These are phyloP conservation scores for Desmophyllum pertusum DNA, from an alignment of 92 coral and sea anemone species.

Conservation along the genomic window DNA sequence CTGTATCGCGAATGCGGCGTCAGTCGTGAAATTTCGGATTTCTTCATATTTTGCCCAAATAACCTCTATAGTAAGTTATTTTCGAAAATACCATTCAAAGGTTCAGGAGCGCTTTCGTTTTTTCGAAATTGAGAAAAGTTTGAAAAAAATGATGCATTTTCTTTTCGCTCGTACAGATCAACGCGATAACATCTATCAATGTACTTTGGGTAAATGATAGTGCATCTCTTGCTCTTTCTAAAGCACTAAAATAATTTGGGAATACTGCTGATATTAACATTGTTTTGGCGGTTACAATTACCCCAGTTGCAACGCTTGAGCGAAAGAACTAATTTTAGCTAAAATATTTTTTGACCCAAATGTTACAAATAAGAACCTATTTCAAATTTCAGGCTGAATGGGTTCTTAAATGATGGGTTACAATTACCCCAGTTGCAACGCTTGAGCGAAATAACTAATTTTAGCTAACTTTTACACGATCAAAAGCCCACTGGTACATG, in stretches of 20 bases:
- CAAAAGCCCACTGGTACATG: too few relatives aligned
- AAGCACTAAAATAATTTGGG: constrained; percentile 1
- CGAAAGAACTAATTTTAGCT: constrained; percentile 12
- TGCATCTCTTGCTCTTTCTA: constrained; percentile 2
- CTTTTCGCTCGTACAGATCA: constrained; percentile 37
- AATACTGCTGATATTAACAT: neutral
- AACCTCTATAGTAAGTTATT: constrained; percentile 54
- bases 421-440: too few relatives aligned
- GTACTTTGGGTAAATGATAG: constrained; percentile 20
- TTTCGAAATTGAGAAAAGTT: constrained; percentile 54
- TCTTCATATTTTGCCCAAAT: constrained; percentile 48
- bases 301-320: constrained; percentile 16
- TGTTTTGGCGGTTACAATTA: neutral
- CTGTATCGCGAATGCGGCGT: constrained; percentile 32
- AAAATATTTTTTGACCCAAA: too few relatives aligned
- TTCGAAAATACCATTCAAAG: constrained; percentile 47
- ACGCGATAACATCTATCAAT: constrained; percentile 34
- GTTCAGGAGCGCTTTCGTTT: constrained; percentile 33
- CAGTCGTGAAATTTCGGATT: constrained; percentile 42
- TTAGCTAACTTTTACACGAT: constrained; percentile 28
- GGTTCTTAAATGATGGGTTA: too few relatives aligned
- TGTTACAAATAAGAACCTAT: too few relatives aligned
- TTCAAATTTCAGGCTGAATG: too few relatives aligned
- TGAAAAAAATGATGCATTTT: constrained; percentile 48
- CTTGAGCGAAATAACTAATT: too few relatives aligned